Evolutionary conservation across 1,140 invertebrate species (phyloP), one percentile per base, ranked within the genome.

Genomic region (Drosophila neocordata): DNA sequence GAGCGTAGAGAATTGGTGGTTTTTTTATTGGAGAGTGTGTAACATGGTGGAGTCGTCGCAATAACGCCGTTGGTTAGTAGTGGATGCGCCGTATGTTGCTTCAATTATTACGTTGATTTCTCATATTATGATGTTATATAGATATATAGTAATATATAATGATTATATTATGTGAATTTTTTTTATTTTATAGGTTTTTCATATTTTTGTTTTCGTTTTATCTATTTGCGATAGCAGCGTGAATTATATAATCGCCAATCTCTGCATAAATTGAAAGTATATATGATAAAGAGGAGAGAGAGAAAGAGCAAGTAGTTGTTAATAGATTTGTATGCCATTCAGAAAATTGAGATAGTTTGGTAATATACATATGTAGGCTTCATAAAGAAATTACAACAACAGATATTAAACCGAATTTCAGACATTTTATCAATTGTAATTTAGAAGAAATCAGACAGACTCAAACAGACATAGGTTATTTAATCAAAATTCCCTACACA

Each of bases 201-300:
- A 51, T 65, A 34, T 65, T 69, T 70, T 65, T 22, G 15, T 61
- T 35, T 69, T 31, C 31, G 53, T 44, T 37, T 61, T 77, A 44
- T 79, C 73, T 84, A 91, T 76, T 89, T 90, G 65, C 90, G 89
- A 80, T 91, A 83, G 66, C 73, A 79, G 64, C 90, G 83, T 69
- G 90, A 87, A 69, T 91, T 91, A 77, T 91, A 91, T 61, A 91
- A 70, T 77, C 90, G 90, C 90, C 90, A 91, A 89, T 91, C 90
- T 91, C 90, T 91, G 79, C 76, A 77, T 84, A 56, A 70, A 70
- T 71, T 57, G 55, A 65, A 72, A 65, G 56, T 72, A 64, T 51
- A 56, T 64, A 66, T 78, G 63, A 38, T 82, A 74, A 65, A 78
- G 73, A 79, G 65, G 78, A 79, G 79, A 83, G 58, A 88, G 69